Evolutionary conservation across 2,888 invertebrate genomes (phyloP).

Genomic region (Unio delphinus): DNA sequence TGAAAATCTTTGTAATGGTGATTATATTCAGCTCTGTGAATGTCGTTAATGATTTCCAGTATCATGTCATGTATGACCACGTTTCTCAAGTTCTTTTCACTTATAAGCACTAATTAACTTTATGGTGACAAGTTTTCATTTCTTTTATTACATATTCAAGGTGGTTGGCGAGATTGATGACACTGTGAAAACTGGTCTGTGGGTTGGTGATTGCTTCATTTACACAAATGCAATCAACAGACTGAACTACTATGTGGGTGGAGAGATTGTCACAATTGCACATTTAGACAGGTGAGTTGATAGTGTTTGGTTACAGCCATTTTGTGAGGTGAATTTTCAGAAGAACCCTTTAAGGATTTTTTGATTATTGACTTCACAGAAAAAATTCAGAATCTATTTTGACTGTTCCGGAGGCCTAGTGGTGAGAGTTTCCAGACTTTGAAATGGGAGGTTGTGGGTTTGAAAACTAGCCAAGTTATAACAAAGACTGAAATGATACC

Average conservation of each 20-base stretch:
- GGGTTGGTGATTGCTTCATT: constrained; percentile 99
- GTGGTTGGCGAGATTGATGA: constrained; percentile 91
- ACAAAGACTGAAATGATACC: no score
- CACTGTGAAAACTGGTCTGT: constrained; percentile 92
- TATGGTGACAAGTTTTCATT: neutral
- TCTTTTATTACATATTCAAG: constrained; percentile 70
- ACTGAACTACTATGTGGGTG: constrained; percentile 99
- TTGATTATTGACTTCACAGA: neutral
- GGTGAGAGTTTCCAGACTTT: no score
- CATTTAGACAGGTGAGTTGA: constrained; percentile 84
- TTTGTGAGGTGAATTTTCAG: neutral
- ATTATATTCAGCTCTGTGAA: no score
- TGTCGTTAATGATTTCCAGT: no score
- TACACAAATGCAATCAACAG: constrained; percentile 98
- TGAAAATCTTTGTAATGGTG: neutral
- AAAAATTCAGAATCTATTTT: no score
- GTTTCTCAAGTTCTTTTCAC: neutral
- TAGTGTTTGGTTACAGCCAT: no score
- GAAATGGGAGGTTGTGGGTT: no score
- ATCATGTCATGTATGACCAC: no score
- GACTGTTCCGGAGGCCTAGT: no score
- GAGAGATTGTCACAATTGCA: constrained; percentile 98
- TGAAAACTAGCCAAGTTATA: no score
- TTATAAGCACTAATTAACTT: no score
- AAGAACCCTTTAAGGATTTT: neutral